Evolutionary conservation across 2,113 vertebrate species (phyloP).

Genomic region (Pimephales promelas): DNA sequence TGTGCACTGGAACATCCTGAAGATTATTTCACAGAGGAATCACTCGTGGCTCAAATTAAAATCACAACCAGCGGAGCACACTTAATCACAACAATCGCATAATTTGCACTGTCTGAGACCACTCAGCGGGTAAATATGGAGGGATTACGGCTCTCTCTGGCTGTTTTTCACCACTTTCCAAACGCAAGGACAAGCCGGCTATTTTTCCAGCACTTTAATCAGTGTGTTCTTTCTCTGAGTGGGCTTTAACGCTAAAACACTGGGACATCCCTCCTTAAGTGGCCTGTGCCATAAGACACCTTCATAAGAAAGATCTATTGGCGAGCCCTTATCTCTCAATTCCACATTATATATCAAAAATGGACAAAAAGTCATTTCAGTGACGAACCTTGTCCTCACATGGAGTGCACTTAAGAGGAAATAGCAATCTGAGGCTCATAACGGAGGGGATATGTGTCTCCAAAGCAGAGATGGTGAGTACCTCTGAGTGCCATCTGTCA

Average conservation of each 20-base stretch:
- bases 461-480: neutral
- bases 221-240: neutral
- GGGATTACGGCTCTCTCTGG: neutral
- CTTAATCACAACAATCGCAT: slow-evolving; percentile 10
- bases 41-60: slow-evolving; percentile 2
- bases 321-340: slow-evolving; percentile 12
- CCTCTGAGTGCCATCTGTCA: slow-evolving; percentile 39
- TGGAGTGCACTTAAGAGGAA: slow-evolving; percentile 27
- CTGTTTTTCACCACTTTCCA: neutral
- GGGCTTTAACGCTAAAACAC: neutral
- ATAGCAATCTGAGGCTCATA: slow-evolving; percentile 22
- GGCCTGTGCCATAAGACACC: neutral
- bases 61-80: neutral
- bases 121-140: neutral
- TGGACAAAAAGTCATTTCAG: neutral
- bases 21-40: slow-evolving; percentile 8
- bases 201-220: neutral
- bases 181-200: neutral
- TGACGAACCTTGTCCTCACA: neutral
- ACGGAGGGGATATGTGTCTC: slow-evolving; percentile 7
- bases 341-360: neutral
- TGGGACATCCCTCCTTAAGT: neutral
- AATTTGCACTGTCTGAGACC: slow-evolving; percentile 9
- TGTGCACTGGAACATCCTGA: neutral
- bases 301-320: neutral